Percentiles rank a stretch among this genome's conserved stretches.
Evolutionary conservation across 2,888 invertebrate genomes (phyloP).

Genomic region (Strigamia crassipes): DNA sequence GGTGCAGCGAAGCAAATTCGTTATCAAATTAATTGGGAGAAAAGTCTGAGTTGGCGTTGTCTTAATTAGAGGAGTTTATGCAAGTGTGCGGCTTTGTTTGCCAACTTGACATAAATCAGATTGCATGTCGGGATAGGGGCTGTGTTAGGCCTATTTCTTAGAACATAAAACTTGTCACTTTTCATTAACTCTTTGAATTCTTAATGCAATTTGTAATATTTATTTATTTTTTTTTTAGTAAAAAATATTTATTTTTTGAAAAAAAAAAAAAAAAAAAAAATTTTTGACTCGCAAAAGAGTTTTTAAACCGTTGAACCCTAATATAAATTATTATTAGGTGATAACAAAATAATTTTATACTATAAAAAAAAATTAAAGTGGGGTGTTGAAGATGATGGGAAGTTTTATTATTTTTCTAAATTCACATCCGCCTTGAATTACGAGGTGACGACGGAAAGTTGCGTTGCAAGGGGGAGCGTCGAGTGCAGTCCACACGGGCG

Average conservation of each 20-base stretch:
- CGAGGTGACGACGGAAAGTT: not conserved
- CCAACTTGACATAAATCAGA: not conserved
- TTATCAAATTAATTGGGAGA: constrained; percentile 45
- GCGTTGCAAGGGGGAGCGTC: not conserved
- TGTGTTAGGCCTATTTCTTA: not conserved
- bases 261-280: too few species aligned
- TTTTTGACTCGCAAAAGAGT: not conserved
- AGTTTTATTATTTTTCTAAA: not conserved
- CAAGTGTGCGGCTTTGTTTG: not conserved
- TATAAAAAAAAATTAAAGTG: not conserved
- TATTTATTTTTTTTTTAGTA: not conserved
- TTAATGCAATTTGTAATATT: not conserved
- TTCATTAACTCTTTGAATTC: not conserved
- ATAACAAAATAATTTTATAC: not conserved
- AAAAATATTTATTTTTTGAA: too few species aligned
- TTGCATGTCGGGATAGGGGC: not conserved
- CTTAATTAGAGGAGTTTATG: constrained; percentile 1
- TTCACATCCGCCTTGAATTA: not conserved
- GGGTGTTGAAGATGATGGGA: not conserved
- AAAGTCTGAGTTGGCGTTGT: constrained; percentile 13
- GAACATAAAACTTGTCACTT: not conserved
- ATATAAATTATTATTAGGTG: not conserved
- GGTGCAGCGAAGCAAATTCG: constrained; percentile 16
- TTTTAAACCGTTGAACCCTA: not conserved
- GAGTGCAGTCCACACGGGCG: not conserved